Evolutionary conservation across 2,113 vertebrate species (phyloP).

Genomic region (Pangasianodon gigas): DNA sequence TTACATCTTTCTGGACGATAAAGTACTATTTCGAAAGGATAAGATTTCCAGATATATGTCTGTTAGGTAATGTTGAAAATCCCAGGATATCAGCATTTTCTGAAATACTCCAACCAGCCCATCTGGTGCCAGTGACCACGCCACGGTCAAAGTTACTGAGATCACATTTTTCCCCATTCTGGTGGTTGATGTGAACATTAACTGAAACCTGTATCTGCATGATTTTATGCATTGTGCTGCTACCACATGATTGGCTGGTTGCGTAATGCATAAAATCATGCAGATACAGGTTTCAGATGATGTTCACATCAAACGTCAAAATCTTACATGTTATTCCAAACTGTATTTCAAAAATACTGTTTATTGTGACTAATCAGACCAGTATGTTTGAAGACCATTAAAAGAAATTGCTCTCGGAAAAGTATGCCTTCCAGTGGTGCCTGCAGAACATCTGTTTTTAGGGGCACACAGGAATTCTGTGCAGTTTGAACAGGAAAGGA

Average conservation of each 20-base stretch:
- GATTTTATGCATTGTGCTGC: not conserved
- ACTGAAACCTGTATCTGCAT: not conserved
- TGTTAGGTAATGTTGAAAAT: not conserved
- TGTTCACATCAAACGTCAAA: not conserved
- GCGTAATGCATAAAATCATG: not conserved
- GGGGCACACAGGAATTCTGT: not conserved
- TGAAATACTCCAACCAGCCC: not conserved
- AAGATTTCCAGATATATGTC: not conserved
- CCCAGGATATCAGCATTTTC: not conserved
- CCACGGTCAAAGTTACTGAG: not conserved
- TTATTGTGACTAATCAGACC: not conserved
- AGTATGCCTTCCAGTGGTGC: constrained; percentile 14
- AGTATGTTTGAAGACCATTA: not conserved
- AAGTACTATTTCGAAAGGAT: not conserved
- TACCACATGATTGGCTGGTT: not conserved
- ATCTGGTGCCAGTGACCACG: not conserved
- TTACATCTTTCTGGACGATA: not conserved
- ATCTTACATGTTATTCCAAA: not conserved
- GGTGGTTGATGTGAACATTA: not conserved
- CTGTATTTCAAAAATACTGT: not conserved
- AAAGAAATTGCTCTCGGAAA: not conserved
- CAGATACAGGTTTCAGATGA: not conserved
- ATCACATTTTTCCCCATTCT: not conserved
- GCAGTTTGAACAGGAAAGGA: not conserved
- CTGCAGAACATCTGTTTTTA: constrained; percentile 34